These are phyloP conservation scores for Melanotaenia boesemani DNA, from an alignment of 2,797 vertebrate species.

Conservation along the genomic window DNA sequence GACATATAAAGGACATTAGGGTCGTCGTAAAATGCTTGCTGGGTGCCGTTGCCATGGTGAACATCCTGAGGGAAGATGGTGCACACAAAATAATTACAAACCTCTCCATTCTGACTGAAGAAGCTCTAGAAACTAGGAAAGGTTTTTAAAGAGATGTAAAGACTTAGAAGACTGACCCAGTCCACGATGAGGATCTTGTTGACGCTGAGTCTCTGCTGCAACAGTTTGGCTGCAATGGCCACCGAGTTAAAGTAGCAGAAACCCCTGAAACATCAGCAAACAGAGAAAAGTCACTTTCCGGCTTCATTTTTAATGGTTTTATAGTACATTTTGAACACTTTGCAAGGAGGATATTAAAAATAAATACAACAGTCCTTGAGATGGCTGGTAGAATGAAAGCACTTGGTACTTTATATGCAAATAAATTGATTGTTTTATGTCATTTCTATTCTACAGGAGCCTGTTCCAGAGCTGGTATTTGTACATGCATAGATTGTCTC, in stretches of 20 bases:
- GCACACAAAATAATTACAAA: not conserved
- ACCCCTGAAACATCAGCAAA: conserved; percentile 83
- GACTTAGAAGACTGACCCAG: conserved; percentile 86
- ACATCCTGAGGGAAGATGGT: conserved; percentile 85
- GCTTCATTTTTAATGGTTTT: conserved; percentile 22
- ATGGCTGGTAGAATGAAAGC: conserved; percentile 37
- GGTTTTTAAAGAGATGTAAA: not conserved
- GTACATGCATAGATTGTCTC: conserved; percentile 33
- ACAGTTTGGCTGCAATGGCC: conserved; percentile 92
- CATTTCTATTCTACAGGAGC: conserved; percentile 35
- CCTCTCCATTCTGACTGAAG: not conserved
- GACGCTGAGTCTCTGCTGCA: conserved; percentile 92
- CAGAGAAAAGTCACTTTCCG: not conserved
- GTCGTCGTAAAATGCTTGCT: conserved; percentile 95
- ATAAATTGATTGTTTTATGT: conserved; percentile 41
- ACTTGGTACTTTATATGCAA: conserved; percentile 41
- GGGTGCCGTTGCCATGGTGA: conserved; percentile 96
- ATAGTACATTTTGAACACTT: conserved; percentile 16
- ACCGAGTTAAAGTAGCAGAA: conserved; percentile 99
- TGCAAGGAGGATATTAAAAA: conserved; percentile 27
- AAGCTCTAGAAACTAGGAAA: not conserved
- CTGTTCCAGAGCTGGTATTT: conserved; percentile 26
- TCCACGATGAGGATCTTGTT: conserved; percentile 96
- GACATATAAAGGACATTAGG: conserved; percentile 94
- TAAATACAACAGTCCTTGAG: conserved; percentile 29